Evolutionary conservation across 2,113 vertebrate species (phyloP).

Genomic region (Rhinolophus ferrumequinum): DNA sequence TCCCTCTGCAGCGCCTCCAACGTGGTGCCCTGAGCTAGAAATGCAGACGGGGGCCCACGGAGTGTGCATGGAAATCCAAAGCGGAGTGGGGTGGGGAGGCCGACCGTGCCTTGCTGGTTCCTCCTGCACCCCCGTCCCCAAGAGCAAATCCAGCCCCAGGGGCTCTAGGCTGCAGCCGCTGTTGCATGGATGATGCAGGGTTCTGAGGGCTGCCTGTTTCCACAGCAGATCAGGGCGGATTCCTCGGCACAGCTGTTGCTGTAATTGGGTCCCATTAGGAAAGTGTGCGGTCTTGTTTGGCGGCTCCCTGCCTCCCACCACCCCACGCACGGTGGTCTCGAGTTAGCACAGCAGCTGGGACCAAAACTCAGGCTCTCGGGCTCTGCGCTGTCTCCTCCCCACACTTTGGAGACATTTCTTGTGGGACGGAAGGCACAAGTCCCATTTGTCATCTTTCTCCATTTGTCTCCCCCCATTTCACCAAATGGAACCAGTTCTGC

Average conservation of each 20-base stretch:
- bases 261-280: neutral
- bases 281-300: neutral
- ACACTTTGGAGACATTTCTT: neutral
- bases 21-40: rapidly evolving
- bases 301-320: neutral
- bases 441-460: neutral
- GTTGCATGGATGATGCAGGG: neutral
- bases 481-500: neutral
- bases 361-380: neutral
- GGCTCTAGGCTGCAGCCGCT: neutral
- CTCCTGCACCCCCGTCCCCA: rapidly evolving
- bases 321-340: neutral
- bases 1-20: rapidly evolving
- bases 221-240: neutral
- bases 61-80: neutral
- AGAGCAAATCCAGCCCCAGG: neutral
- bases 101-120: neutral
- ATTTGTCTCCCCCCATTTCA: rapidly evolving
- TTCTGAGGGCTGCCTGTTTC: neutral
- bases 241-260: neutral
- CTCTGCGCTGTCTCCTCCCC: neutral
- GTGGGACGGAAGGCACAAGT: neutral
- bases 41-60: neutral
- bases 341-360: neutral
- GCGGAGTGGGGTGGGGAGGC: rapidly evolving